Evolutionary conservation across 35 echinoderm and acorn worm genomes (phyloP).

Genomic region (Patiria miniata): DNA sequence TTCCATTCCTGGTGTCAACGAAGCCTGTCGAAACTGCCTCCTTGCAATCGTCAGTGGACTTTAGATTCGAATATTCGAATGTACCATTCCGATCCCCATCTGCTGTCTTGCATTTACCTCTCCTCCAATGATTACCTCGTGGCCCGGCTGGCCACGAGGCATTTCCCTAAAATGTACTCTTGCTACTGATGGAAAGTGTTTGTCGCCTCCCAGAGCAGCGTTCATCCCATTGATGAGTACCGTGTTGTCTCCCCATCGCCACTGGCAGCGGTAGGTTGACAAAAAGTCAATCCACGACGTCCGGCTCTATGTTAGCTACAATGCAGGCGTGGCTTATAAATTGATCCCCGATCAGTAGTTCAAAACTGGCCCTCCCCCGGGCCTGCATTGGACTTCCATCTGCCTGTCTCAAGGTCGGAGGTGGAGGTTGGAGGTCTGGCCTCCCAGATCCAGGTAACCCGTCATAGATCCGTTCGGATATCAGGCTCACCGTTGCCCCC

Average conservation of each 20-base stretch:
- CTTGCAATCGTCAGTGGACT: background rate
- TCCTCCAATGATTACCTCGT: background rate
- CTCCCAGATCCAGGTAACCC: background rate
- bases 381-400: conserved; percentile 35
- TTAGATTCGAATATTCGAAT: background rate
- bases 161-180: background rate
- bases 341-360: background rate
- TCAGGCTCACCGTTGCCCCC: conserved; percentile 23
- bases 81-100: background rate
- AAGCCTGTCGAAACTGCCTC: background rate
- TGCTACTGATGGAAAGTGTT: background rate
- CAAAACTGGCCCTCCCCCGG: conserved; percentile 5
- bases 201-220: background rate
- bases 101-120: background rate
- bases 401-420: background rate
- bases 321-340: background rate
- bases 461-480: background rate
- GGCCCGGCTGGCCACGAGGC: background rate
- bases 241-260: background rate
- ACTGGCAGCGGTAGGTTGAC: background rate
- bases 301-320: conserved; percentile 54
- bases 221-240: background rate
- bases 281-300: conserved; percentile 67
- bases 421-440: background rate
- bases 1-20: background rate